A percentile compares a stretch with the other conserved stretches of the same genome.
Evolutionary conservation across 2,113 vertebrate species (phyloP).

Genomic region (Shinisaurus crocodilurus): DNA sequence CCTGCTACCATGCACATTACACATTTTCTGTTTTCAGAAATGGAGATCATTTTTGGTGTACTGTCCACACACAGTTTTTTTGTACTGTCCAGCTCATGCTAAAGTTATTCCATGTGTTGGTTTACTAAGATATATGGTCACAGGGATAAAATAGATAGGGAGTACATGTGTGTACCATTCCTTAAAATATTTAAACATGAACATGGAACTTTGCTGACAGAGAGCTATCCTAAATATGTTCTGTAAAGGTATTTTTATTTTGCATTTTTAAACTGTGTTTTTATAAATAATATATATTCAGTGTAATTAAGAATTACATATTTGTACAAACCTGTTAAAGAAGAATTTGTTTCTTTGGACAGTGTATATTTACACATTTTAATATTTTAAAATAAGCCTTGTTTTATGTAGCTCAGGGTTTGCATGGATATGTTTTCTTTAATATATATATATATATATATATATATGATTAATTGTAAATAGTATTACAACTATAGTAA

Average conservation of each 20-base stretch:
- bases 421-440: slow-evolving; percentile 43
- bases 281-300: slow-evolving; percentile 38
- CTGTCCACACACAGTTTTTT: neutral
- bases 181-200: neutral
- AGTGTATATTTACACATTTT: slow-evolving; percentile 59
- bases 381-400: slow-evolving; percentile 46
- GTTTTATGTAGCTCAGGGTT: slow-evolving; percentile 61
- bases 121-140: neutral
- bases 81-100: neutral
- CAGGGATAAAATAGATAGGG: neutral
- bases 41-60: neutral
- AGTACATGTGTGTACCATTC: neutral
- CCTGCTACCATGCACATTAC: neutral
- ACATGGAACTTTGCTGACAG: slow-evolving; percentile 13
- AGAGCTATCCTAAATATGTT: slow-evolving; percentile 2
- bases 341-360: slow-evolving; percentile 43
- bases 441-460: slow-evolving; percentile 24
- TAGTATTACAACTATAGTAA: slow-evolving; percentile 40
- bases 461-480: slow-evolving; percentile 54
- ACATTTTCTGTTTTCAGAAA: neutral
- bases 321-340: slow-evolving; percentile 25
- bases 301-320: slow-evolving; percentile 47
- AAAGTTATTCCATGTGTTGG: neutral
- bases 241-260: neutral
- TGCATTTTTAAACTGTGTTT: neutral